Base-by-base conservation (phyloP, 1,140 invertebrate genomes). In the Psilanteris sp. region DNA sequence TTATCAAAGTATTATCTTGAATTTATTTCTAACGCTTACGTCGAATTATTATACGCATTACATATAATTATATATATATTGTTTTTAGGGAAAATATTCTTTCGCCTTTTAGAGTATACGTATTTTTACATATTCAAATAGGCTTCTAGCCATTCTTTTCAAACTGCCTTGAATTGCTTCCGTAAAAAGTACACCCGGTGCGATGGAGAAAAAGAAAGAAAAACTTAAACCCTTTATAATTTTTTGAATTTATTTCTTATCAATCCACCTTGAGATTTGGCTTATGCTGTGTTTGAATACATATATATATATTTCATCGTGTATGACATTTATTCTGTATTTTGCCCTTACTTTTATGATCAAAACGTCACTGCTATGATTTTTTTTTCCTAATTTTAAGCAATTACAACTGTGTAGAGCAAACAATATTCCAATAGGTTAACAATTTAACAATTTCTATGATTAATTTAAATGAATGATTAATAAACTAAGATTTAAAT, bases 281-380 rank as follows among this genome's bases (percentile, higher is more conserved):
- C 85, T 86, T 86, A 83, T 86, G 85, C 83, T 83, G 77, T 86
- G 85, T 86, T 84, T 85, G n/a, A n/a, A n/a, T n/a, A n/a, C n/a
- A n/a, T 79, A 71, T 4, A 24, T 52, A 61, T 79, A 66, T 62
- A 77, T 79, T 57, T 79, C 71, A 81, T 78, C 78, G 66, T 84
- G 67, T 79, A 83, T 83, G 76, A 82, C 72, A 66, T 74, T 83
- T 68, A 81, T 44, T 81, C 41, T 67, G 29, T 82, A 57, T 72
- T 73, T 71, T 71, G 41, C 24, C 66, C 55, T 78, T 54, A 46
- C 78, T 62, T 78, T 26, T 57, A 48, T 29, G 26, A 31, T 50
- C 26, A 11, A 24, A 31, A 13, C 41, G n/a, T 11, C 14, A 13
- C 3, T 57, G 43, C 20, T 57, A 26, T 55, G 31, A 52, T 50